A percentile compares a stretch with the other conserved stretches of the same genome.
Conservation (phyloP, 2,888 invertebrate species). For the Chrysina gloriosa region DNA sequence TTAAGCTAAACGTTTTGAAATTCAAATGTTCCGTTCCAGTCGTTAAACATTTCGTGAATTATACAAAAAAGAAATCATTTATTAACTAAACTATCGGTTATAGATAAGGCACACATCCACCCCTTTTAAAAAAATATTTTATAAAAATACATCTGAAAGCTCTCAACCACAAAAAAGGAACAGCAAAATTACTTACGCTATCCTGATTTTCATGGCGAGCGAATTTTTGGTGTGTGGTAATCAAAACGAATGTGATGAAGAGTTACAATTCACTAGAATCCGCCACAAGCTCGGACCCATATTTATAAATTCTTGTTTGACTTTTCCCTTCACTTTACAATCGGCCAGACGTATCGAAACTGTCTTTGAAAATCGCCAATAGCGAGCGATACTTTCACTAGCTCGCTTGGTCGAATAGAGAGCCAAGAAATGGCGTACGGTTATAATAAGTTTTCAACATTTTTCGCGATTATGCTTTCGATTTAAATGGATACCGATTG, state of each 20-base stretch:
- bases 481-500: slow-evolving; percentile 2
- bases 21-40: no score
- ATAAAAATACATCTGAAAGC: neutral
- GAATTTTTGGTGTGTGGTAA: slow-evolving; percentile 23
- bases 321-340: slow-evolving; percentile 64
- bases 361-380: slow-evolving; percentile 28
- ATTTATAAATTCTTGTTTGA: slow-evolving; percentile 63
- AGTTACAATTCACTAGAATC: slow-evolving; percentile 60
- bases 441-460: slow-evolving; percentile 33
- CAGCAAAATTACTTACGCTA: slow-evolving; percentile 57
- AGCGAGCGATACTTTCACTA: slow-evolving; percentile 11
- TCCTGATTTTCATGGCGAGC: slow-evolving; percentile 57
- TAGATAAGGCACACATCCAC: neutral
- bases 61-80: neutral
- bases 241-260: slow-evolving; percentile 57
- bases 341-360: slow-evolving; percentile 52
- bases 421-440: slow-evolving; percentile 19
- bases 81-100: neutral
- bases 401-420: slow-evolving; percentile 6
- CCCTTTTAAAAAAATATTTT: neutral
- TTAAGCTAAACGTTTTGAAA: no score
- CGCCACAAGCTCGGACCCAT: slow-evolving; percentile 59
- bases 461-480: slow-evolving; percentile 24
- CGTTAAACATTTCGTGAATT: no score
- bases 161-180: slow-evolving; percentile 36